Evolutionary conservation across 1,140 invertebrate species (phyloP), one percentile per base, ranked within the genome.

Genomic region (Trichomalopsis sarcophagae): DNA sequence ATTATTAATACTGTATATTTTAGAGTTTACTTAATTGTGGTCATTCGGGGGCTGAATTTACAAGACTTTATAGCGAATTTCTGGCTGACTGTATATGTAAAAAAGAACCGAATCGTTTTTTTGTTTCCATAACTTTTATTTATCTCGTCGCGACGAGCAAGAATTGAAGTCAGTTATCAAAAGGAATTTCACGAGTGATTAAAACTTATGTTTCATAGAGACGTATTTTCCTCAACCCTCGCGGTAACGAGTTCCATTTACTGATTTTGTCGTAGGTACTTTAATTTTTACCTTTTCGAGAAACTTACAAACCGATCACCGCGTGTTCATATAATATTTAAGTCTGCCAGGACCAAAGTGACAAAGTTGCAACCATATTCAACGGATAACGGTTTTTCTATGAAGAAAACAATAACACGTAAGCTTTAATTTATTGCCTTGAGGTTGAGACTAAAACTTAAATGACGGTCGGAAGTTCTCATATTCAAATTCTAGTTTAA

Each of bases 341-440:
- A 82, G 85, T 82, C 76, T 82, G 69, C 68, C 69, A 82, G 75
- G 76, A 86, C 85, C 85, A 86, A 86, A 86, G 85, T 86, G 68
- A 83, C 81, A 80, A 81, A 77, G 84, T 80, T 85, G 40, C 36
- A 75, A 75, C 17, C 55, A 62, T 1, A 27, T 77, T 74, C 33
- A 78, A 78, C 11, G 33, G 33, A 71, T 78, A n/a, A 84, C 33
- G 40, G 71, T 84, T 77, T 14, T 73, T 50, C 27, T 9, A 23
- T 40, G 44, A 75, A n/a, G 68, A 74, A 74, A 71, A 36, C 13
- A 82, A 5, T 62, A 74, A 33, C 27, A 81, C 0, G 30, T 14
- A 23, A 27, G 68, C 30, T 71, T 71, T 71, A 71, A 71, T 71
- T 27, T 71, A 66, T 71, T 71, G 5, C 55, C 6, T 62, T 62